A percentile compares a stretch with the other conserved stretches of the same genome.
phyloP scores from a whole-genome alignment of 2,888 invertebrate species.

The Cordilura impudica region DNA sequence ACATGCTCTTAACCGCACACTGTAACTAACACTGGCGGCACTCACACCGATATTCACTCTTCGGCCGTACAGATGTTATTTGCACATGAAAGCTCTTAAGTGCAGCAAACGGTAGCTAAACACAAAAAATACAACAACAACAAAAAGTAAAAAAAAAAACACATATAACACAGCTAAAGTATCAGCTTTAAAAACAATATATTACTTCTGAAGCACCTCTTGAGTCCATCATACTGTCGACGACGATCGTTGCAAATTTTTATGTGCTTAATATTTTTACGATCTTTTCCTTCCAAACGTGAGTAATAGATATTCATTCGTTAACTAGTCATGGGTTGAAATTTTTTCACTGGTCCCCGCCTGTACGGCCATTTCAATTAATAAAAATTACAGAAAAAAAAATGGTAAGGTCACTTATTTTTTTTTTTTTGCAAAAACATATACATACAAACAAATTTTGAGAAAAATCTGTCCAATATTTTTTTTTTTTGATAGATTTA shows the following conservation, averaged over 20 bases:
- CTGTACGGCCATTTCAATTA: no score
- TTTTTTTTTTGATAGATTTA: no score
- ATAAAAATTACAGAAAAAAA: no score
- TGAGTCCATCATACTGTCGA: neutral
- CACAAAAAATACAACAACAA: neutral
- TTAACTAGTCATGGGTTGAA: neutral
- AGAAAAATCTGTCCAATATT: no score
- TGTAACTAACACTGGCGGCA: no score
- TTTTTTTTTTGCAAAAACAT: no score
- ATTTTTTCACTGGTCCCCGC: neutral
- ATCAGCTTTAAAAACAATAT: no score
- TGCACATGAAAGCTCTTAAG: slow-evolving; percentile 19
- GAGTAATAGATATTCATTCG: neutral
- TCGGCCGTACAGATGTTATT: neutral
- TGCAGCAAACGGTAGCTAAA: slow-evolving; percentile 30
- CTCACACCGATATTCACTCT: neutral
- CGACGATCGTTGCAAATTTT: neutral
- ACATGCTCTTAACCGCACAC: neutral
- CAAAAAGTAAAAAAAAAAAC: no score
- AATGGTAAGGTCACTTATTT: no score
- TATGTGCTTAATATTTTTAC: neutral
- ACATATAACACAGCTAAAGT: no score
- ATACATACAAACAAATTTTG: no score
- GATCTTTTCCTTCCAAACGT: neutral
- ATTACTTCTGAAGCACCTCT: slow-evolving; percentile 31